Evolutionary conservation across 2,113 vertebrate genomes (phyloP).

Genomic region (Peromyscus californicus): DNA sequence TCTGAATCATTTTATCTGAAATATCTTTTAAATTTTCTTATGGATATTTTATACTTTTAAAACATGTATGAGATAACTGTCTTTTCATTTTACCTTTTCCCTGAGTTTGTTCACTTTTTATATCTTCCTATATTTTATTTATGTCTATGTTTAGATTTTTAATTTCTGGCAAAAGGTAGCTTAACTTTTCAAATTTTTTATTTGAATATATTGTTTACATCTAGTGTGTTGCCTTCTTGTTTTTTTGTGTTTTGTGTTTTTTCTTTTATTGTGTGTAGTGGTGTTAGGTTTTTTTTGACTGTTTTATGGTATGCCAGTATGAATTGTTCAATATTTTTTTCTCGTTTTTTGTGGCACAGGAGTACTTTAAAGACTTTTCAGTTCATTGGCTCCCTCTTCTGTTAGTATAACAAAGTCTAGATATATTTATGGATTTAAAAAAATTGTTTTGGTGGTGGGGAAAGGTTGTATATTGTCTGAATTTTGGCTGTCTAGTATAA

Average conservation of each 20-base stretch:
- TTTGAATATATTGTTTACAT: slow-evolving; percentile 16
- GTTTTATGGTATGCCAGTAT: not conserved
- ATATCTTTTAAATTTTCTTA: not conserved
- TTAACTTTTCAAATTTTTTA: slow-evolving; percentile 29
- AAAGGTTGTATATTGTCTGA: not conserved
- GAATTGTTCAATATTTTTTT: not conserved
- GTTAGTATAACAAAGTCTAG: slow-evolving; percentile 38
- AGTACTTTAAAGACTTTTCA: slow-evolving; percentile 53
- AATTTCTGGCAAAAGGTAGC: not conserved
- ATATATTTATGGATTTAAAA: not conserved
- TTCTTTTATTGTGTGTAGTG: not conserved
- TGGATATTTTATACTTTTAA: not conserved
- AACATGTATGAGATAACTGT: not conserved
- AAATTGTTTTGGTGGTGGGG: not conserved
- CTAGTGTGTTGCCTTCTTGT: not conserved
- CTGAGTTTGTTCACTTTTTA: not conserved
- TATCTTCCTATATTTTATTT: not conserved
- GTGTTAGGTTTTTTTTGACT: not conserved
- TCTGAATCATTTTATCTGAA: not conserved
- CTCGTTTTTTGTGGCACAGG: not conserved
- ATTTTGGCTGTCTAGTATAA: not conserved
- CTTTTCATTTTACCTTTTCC: not conserved
- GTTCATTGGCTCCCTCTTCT: slow-evolving; percentile 75
- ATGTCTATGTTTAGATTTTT: not conserved
- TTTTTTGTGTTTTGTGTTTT: not conserved